Percentiles rank a stretch among this genome's conserved stretches.
Evolutionary conservation across 2,113 vertebrate species (phyloP).

Genomic region (Nyctibius bracteatus): DNA sequence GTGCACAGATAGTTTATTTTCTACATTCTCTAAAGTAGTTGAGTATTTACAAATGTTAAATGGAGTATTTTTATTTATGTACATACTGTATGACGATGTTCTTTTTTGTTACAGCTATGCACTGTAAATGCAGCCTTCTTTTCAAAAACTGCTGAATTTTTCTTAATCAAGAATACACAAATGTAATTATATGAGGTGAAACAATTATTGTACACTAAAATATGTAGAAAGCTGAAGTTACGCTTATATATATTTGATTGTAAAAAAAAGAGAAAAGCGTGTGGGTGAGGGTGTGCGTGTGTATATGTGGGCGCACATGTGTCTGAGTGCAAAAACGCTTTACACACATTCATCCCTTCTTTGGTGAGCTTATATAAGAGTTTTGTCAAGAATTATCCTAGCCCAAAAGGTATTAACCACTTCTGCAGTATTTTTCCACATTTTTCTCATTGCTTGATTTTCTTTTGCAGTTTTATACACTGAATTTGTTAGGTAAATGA

Average conservation of each 20-base stretch:
- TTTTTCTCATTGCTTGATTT: slow-evolving; percentile 78
- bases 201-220: slow-evolving; percentile 91
- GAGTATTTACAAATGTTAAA: slow-evolving; percentile 94
- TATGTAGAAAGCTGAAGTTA: slow-evolving; percentile 90
- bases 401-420: slow-evolving; percentile 69
- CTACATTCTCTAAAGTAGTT: slow-evolving; percentile 90
- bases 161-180: slow-evolving; percentile 97
- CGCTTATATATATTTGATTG: slow-evolving; percentile 94
- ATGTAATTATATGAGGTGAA: slow-evolving; percentile 92
- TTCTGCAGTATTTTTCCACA: slow-evolving; percentile 77
- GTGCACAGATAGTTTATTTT: slow-evolving; percentile 84
- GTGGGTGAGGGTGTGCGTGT: slow-evolving; percentile 61
- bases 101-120: slow-evolving; percentile 99
- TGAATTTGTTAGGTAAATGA: slow-evolving; percentile 79
- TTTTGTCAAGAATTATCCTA: slow-evolving; percentile 70
- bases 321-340: slow-evolving; percentile 73
- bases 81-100: slow-evolving; percentile 89
- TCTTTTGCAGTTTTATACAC: slow-evolving; percentile 82
- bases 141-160: slow-evolving; percentile 88
- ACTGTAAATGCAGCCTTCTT: slow-evolving; percentile 99
- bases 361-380: slow-evolving; percentile 77
- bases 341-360: slow-evolving; percentile 71
- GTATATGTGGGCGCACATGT: slow-evolving; percentile 62
- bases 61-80: slow-evolving; percentile 99
- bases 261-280: slow-evolving; percentile 76